Conservation (phyloP, 2,797 vertebrate genomes). For the Austrolebias charrua region DNA sequence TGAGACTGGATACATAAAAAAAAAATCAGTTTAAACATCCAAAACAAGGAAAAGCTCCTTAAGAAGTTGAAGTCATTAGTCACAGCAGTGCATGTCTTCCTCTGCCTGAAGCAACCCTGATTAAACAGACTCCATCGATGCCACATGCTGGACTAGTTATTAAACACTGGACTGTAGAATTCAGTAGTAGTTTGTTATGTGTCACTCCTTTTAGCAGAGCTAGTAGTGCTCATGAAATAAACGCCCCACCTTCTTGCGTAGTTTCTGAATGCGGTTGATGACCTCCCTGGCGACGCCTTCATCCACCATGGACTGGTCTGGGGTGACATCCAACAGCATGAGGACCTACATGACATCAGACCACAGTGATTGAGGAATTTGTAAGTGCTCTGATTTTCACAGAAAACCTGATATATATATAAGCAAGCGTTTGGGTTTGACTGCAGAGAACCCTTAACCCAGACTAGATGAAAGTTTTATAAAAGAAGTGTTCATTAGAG, state of each 20-base stretch:
- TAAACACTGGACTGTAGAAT: constrained; percentile 61
- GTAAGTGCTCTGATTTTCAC: background rate
- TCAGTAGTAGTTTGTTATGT: constrained; percentile 51
- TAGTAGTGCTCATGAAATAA: constrained; percentile 41
- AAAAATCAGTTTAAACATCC: background rate
- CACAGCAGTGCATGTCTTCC: constrained; percentile 16
- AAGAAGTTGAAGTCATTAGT: constrained; percentile 2
- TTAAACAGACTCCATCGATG: constrained; percentile 21
- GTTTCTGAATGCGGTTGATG: constrained; percentile 98
- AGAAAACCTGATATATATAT: background rate
- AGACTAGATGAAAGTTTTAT: background rate
- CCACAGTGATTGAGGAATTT: background rate
- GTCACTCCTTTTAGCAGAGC: constrained; percentile 41
- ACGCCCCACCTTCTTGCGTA: constrained; percentile 91
- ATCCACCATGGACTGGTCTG: constrained; percentile 95
- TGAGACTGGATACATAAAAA: background rate
- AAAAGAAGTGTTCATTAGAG: too few relatives aligned
- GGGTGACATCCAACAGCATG: constrained; percentile 90
- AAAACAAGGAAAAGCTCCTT: constrained; percentile 2
- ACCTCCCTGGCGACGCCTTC: constrained; percentile 96
- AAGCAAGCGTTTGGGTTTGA: background rate
- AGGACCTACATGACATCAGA: constrained; percentile 80
- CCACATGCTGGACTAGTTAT: constrained; percentile 37
- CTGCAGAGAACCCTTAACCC: background rate
- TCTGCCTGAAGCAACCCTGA: constrained; percentile 25